These are phyloP conservation scores for Syrista parreyssii DNA, from an alignment of 2,888 invertebrate species.

Conservation along the genomic window DNA sequence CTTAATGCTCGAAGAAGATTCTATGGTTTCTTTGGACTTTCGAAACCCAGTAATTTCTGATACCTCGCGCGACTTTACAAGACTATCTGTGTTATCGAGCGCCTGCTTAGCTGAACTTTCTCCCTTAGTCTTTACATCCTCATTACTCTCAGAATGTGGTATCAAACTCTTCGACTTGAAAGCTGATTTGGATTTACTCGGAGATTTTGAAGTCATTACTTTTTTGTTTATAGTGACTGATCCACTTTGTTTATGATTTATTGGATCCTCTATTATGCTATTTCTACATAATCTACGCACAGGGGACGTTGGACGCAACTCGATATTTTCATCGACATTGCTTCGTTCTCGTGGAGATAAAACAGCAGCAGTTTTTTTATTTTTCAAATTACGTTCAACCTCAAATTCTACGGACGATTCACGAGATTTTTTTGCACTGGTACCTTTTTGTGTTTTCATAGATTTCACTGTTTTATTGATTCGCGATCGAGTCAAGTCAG, in stretches of 20 bases:
- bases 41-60: not conserved
- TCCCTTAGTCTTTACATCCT: constrained; percentile 17
- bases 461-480: not conserved
- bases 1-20: not conserved
- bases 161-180: not conserved
- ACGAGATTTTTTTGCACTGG: not conserved
- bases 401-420: not conserved
- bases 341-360: not conserved
- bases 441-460: not conserved
- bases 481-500: not conserved
- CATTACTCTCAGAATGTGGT: not conserved
- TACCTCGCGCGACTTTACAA: not conserved
- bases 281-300: not conserved
- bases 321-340: too few species aligned
- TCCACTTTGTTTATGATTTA: not conserved
- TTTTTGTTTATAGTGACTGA: not conserved
- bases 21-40: not conserved
- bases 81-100: constrained; percentile 18
- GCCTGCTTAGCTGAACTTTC: constrained; percentile 3
- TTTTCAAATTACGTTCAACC: not conserved
- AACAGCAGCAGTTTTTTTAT: not conserved
- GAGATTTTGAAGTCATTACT: not conserved
- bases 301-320: not conserved
- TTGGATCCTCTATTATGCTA: not conserved
- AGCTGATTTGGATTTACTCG: not conserved